Evolutionary conservation across 2,888 invertebrate species (phyloP), one percentile per base, ranked within the genome.

Genomic region (Buathra laborator): DNA sequence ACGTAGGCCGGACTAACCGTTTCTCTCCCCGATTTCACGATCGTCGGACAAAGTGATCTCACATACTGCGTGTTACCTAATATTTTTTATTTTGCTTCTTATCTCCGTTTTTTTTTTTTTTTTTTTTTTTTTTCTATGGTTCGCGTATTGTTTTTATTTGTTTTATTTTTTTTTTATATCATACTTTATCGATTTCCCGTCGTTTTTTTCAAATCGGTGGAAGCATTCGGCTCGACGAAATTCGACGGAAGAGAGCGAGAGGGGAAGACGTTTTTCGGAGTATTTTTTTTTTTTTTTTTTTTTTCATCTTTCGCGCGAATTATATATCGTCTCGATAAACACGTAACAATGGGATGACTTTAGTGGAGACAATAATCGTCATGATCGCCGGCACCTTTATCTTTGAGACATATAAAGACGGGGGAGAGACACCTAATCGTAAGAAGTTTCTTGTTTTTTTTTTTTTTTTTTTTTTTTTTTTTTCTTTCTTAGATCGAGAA

Each of bases 1-100:
- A 91, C 92, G 91, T 93, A 93, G 93, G 93, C 92, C 93, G 92
- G 92, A 93, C 92, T 93, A 92, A 92, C 89, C 91, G 86, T 89
- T 88, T 88, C 88, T 84, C 76, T 79, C 79, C 77, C 81, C 86
- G 68, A 85, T 85, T 84, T 83, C 80, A 80, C 85, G 79, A 83
- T 86, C 77, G 83, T 82, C 82, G 82, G 79, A 84, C 86, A 83
- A 86, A 68, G 71, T 72, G 82, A 82, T 78, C 84, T 82, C 72
- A 66, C 78, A 56, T 76, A 76, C 71, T 67, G 78, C 83, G 24
- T 68, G 53, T 68, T 75, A 59, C 66, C 43, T 19, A 37, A 56
- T 24, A 10, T 19, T 19, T 68, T 51, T 72, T 46, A 66, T 66
- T 77, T 56, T 81, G 7, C 64, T 72, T 81, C 16, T 29, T 48